These are phyloP conservation scores for Aspiorhynchus laticeps DNA, from an alignment of 2,113 vertebrate species.

Conservation along the genomic window DNA sequence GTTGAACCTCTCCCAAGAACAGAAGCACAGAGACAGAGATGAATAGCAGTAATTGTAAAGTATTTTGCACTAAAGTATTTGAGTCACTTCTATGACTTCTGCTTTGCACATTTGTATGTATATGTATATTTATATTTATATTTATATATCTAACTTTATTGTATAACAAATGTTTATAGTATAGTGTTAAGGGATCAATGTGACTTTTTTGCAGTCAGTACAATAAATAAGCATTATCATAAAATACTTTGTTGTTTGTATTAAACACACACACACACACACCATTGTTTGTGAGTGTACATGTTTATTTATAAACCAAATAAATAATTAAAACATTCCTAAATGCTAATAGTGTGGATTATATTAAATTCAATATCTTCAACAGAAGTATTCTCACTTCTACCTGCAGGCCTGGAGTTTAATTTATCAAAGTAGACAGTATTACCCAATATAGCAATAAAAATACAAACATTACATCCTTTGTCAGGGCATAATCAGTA, in stretches of 20 bases:
- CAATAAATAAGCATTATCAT: background rate
- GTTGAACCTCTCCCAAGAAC: background rate
- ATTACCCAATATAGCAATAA: background rate
- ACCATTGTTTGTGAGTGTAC: background rate
- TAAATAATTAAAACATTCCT: background rate
- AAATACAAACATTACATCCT: background rate
- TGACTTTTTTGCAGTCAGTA: background rate
- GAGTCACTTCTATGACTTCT: background rate
- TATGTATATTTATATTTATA: background rate
- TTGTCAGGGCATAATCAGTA: background rate
- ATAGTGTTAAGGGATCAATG: background rate
- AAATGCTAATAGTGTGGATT: background rate
- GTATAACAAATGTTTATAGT: background rate
- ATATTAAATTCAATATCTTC: background rate
- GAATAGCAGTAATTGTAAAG: background rate
- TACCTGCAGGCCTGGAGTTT: background rate
- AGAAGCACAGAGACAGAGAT: background rate
- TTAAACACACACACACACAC: background rate
- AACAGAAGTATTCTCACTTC: background rate
- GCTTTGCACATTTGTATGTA: background rate
- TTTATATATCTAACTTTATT: background rate
- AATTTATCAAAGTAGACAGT: background rate
- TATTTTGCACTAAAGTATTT: slow-evolving; percentile 27
- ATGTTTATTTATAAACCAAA: background rate
- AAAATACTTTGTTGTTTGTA: background rate